phyloP scores from a whole-genome alignment of 92 coral and sea anemone genomes.

The Bergia sp. region DNA sequence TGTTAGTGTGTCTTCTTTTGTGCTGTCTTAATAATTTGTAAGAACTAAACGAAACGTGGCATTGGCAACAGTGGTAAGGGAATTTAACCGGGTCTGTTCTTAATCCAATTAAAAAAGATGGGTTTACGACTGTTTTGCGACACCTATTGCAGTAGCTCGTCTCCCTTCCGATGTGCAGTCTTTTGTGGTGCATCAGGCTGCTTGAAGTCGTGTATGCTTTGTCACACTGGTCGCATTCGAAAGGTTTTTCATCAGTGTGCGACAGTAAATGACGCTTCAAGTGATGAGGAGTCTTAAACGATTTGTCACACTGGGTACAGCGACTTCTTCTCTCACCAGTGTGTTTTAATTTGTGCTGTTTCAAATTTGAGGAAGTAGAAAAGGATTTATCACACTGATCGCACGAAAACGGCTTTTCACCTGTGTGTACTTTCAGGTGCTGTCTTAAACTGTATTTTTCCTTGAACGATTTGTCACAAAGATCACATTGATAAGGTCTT shows the following conservation, averaged over 20 bases:
- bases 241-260: neutral
- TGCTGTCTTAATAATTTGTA: neutral
- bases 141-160: constrained; percentile 13
- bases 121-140: neutral
- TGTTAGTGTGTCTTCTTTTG: neutral
- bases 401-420: neutral
- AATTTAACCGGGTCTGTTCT: neutral
- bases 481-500: constrained; percentile 11
- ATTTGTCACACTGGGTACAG: constrained; percentile 1
- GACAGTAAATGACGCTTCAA: neutral
- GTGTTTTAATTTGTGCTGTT: neutral
- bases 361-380: neutral
- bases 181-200: neutral
- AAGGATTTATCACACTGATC: constrained; percentile 3
- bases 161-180: constrained; percentile 15
- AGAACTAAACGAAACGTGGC: neutral
- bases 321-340: neutral
- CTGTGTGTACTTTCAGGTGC: neutral
- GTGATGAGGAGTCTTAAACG: neutral
- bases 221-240: neutral
- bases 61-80: neutral
- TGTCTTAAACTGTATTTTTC: neutral
- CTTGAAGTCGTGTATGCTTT: neutral
- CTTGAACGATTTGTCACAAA: neutral
- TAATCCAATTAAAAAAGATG: neutral